Evolutionary conservation across 2,888 invertebrate genomes (phyloP).

Genomic region (Helicoverpa assulta): DNA sequence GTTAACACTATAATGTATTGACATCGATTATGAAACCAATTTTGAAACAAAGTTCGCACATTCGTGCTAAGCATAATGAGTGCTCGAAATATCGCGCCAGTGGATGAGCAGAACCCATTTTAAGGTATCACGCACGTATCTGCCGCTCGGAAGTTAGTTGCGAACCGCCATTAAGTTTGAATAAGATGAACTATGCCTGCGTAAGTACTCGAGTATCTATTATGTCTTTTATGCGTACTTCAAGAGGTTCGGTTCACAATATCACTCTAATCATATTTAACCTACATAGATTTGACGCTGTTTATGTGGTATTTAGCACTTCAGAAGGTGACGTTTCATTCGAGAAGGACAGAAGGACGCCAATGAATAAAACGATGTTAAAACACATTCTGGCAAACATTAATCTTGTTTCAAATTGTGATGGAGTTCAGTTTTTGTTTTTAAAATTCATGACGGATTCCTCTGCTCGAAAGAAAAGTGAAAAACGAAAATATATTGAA

Average conservation of each 20-base stretch:
- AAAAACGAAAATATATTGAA: too few species aligned
- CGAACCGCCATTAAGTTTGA: too few species aligned
- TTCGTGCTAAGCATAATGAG: not conserved
- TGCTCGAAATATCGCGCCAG: not conserved
- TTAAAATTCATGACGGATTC: too few species aligned
- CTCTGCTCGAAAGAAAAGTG: too few species aligned
- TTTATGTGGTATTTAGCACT: constrained; percentile 12
- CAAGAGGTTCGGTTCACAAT: constrained; percentile 14
- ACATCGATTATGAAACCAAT: not conserved
- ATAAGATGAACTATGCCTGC: too few species aligned
- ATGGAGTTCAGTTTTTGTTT: too few species aligned
- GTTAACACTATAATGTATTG: not conserved
- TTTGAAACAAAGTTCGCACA: not conserved
- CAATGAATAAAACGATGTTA: not conserved
- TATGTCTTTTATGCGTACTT: not conserved
- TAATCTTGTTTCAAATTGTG: too few species aligned
- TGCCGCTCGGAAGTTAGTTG: too few species aligned
- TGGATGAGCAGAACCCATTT: too few species aligned
- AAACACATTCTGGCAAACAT: not conserved
- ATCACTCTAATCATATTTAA: constrained; percentile 18
- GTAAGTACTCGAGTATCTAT: too few species aligned
- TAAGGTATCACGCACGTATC: too few species aligned
- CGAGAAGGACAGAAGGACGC: not conserved
- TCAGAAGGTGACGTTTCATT: not conserved
- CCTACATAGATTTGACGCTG: not conserved